Evolutionary conservation across 2,113 vertebrate species (phyloP), one percentile per base, ranked within the genome.

Genomic region (Paracyprichromis sp.): DNA sequence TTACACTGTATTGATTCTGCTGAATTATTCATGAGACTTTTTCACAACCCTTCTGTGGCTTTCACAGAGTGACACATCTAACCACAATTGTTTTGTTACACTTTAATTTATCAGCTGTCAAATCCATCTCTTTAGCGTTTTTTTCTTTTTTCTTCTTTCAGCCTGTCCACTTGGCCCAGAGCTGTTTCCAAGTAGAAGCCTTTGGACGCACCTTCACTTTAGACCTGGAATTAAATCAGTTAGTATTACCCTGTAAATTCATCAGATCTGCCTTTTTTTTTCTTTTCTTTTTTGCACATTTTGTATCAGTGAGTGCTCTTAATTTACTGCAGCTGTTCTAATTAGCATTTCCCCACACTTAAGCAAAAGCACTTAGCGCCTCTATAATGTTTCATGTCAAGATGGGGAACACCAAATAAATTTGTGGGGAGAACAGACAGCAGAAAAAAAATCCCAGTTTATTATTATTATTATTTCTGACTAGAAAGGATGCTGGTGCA

Each of bases 201-300:
- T 98, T 98, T 53, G 96, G 97, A 92, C 96, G 82, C 1, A 95
- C 95, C 92, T 98, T 98, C 96, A 97, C 96, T 38, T 94, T 99
- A 93, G 98, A 99, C 92, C 97, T 99, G 90, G 96, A 95, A 89
- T 89, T 99, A 21, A 99, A 98, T 94, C 98, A 98, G 98, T 98
- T 86, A 97, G 98, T 96, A 83, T 50, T 2, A 34, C 8, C 3
- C 0, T 11, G 24, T 31, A 54, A 50, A 50, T 50, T 59, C 24
- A 83, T 52, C 78, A 36, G 21, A 56, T 86, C 21, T 50, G n/a
- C 50, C 19, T 86, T 31, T 52, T 59, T 24, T 38, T 38, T 43
- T 59, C 29, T 17, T 19, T 47, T 86, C 26, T 8, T 53, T 12
- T 8, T 8, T 73, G 12, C 52, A 34, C 8, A 7, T 53, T 84